Percentiles rank a stretch among this genome's conserved stretches.
Conservation (phyloP, 1,140 invertebrate species). For the Andricus grossulariae region DNA sequence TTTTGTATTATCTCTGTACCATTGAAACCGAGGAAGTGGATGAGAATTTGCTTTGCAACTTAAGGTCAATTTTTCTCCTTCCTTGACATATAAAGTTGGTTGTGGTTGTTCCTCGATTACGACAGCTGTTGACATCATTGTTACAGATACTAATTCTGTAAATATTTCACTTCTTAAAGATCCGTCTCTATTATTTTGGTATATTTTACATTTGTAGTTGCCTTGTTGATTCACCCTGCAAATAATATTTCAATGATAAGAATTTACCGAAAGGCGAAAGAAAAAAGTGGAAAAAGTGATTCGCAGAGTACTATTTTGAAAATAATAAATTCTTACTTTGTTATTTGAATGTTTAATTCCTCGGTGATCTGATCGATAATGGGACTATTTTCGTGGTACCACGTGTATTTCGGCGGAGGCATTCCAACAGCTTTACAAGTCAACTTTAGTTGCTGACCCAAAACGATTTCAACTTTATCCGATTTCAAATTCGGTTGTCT, state of each 20-base stretch:
- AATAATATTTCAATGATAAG: slow-evolving; percentile 5
- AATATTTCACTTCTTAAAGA: slow-evolving; percentile 37
- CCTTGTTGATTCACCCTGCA: slow-evolving; percentile 49
- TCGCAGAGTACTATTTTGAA: not conserved
- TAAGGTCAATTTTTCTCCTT: slow-evolving; percentile 53
- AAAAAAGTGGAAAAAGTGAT: not conserved
- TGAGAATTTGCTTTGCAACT: slow-evolving; percentile 58
- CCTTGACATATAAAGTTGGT: slow-evolving; percentile 54
- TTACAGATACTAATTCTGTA: slow-evolving; percentile 52
- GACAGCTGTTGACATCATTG: slow-evolving; percentile 53
- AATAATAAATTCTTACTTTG: slow-evolving; percentile 23
- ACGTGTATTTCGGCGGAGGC: slow-evolving; percentile 61
- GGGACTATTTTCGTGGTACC: slow-evolving; percentile 57
- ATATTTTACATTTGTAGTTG: slow-evolving; percentile 59
- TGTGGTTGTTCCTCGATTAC: slow-evolving; percentile 59
- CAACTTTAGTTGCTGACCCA: slow-evolving; percentile 50
- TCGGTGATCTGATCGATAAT: slow-evolving; percentile 40
- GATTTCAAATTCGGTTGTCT: slow-evolving; percentile 48
- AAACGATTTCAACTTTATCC: slow-evolving; percentile 42
- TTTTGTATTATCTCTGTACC: slow-evolving; percentile 66
- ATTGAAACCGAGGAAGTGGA: slow-evolving; percentile 62
- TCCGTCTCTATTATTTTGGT: slow-evolving; percentile 51
- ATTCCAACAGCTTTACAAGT: slow-evolving; percentile 61
- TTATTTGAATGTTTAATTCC: slow-evolving; percentile 52
- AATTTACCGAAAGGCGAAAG: not conserved